These are phyloP conservation scores for Tachysurus fulvidraco DNA, from an alignment of 2,113 vertebrate species.

Conservation along the genomic window DNA sequence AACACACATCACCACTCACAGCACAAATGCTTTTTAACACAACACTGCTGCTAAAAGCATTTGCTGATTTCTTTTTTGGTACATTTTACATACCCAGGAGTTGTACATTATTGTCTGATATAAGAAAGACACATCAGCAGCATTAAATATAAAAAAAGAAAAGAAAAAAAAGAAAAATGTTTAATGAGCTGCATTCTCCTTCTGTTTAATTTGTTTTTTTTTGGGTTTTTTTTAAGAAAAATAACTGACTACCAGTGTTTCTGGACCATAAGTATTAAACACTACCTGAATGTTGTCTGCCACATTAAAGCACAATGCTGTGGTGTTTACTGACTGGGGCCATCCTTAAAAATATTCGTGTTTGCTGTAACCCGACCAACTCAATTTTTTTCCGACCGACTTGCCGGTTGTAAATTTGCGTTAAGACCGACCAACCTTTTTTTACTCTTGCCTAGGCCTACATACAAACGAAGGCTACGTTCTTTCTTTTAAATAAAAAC, in stretches of 20 bases:
- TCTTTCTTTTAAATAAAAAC: too few species aligned
- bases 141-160: conserved; percentile 57
- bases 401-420: too few species aligned
- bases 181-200: background rate
- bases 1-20: conserved; percentile 50
- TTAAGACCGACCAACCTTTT: too few species aligned
- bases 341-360: too few species aligned
- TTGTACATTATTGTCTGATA: conserved; percentile 72
- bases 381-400: too few species aligned
- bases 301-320: background rate
- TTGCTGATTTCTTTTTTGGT: conserved; percentile 39
- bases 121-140: conserved; percentile 57
- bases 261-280: too few species aligned
- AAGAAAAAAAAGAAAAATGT: conserved; percentile 46
- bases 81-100: conserved; percentile 73
- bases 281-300: background rate
- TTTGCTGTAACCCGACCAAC: too few species aligned
- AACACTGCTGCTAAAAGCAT: conserved; percentile 63
- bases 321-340: background rate
- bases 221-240: background rate
- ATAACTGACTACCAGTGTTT: background rate
- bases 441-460: too few species aligned
- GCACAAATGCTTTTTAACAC: conserved; percentile 68
- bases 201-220: background rate
- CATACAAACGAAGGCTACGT: too few species aligned